Percentiles rank a stretch among this genome's conserved stretches.
phyloP scores from a whole-genome alignment of 2,797 vertebrate genomes.

The Lycodopsis pacificus region DNA sequence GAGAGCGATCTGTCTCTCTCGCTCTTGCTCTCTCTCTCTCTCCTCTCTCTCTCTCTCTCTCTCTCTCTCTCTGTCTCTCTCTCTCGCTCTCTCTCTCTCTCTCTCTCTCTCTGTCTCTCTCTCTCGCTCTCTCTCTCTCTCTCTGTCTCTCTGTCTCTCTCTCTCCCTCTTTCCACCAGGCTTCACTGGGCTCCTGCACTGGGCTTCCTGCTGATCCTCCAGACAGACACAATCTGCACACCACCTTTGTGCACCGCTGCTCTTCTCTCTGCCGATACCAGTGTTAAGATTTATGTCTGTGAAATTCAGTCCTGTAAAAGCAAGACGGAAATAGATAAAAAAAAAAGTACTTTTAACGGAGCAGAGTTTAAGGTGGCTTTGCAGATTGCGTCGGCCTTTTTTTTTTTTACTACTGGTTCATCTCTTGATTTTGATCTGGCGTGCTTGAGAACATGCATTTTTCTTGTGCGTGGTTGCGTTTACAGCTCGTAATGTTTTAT shows the following conservation, averaged over 20 bases:
- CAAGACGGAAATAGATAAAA: neutral
- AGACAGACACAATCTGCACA: slow-evolving; percentile 74
- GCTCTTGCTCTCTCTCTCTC: slow-evolving; percentile 10
- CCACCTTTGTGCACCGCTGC: slow-evolving; percentile 52
- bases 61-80: slow-evolving; percentile 10
- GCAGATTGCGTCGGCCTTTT: slow-evolving; percentile 62
- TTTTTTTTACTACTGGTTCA: slow-evolving; percentile 6
- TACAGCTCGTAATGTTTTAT: slow-evolving; percentile 23
- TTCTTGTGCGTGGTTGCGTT: slow-evolving; percentile 9
- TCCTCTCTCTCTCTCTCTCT: slow-evolving; percentile 15
- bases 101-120: slow-evolving; percentile 5
- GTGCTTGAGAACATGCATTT: slow-evolving; percentile 21
- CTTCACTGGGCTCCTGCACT: slow-evolving; percentile 58
- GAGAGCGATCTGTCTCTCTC: slow-evolving; percentile 30
- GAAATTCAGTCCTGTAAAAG: slow-evolving; percentile 40
- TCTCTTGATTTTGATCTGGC: slow-evolving; percentile 34
- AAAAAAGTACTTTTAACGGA: neutral
- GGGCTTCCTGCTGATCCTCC: slow-evolving; percentile 67
- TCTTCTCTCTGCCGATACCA: slow-evolving; percentile 19
- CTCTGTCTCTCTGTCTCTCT: slow-evolving; percentile 7
- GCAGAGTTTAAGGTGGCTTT: slow-evolving; percentile 34
- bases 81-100: neutral
- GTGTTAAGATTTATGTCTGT: slow-evolving; percentile 45
- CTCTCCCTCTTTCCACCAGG: slow-evolving; percentile 37
- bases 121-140: slow-evolving; percentile 11